These are phyloP conservation scores for Clupea harengus DNA, from an alignment of 2,113 vertebrate genomes.

Conservation along the genomic window DNA sequence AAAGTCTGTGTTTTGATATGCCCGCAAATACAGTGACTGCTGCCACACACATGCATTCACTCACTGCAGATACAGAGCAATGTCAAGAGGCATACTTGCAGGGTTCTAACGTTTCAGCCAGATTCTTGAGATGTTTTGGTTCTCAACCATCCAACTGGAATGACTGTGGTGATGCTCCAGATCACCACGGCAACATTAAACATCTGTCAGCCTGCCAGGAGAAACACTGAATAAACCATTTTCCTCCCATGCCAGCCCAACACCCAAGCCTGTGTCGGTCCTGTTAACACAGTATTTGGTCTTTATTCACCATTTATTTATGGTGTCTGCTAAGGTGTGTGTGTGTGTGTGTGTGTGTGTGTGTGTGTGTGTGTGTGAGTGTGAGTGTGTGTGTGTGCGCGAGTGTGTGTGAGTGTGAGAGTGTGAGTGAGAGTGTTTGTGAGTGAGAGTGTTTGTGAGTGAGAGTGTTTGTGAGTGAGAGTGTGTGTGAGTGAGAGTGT, in stretches of 20 bases:
- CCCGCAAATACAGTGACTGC: not conserved
- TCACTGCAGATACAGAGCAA: not conserved
- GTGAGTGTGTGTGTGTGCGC: too few relatives aligned
- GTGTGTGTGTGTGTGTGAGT: too few relatives aligned
- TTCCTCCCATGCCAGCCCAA: not conserved
- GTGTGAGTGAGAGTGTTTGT: not conserved
- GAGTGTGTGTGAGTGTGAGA: not conserved
- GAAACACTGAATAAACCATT: not conserved
- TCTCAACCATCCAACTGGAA: not conserved
- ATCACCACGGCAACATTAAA: not conserved
- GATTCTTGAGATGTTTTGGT: not conserved
- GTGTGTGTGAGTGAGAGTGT: not conserved
- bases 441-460: too few relatives aligned
- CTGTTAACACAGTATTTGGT: not conserved
- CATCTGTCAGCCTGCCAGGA: not conserved
- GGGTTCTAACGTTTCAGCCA: not conserved
- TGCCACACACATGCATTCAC: not conserved
- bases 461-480: too few relatives aligned
- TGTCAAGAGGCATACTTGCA: not conserved
- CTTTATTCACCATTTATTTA: not conserved
- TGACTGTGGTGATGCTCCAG: not conserved
- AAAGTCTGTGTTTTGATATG: not conserved
- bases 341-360: not conserved
- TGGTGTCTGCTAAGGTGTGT: not conserved
- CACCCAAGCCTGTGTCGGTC: not conserved